phyloP scores from a whole-genome alignment of 1,140 invertebrate genomes.

The Callitettix versicolor region DNA sequence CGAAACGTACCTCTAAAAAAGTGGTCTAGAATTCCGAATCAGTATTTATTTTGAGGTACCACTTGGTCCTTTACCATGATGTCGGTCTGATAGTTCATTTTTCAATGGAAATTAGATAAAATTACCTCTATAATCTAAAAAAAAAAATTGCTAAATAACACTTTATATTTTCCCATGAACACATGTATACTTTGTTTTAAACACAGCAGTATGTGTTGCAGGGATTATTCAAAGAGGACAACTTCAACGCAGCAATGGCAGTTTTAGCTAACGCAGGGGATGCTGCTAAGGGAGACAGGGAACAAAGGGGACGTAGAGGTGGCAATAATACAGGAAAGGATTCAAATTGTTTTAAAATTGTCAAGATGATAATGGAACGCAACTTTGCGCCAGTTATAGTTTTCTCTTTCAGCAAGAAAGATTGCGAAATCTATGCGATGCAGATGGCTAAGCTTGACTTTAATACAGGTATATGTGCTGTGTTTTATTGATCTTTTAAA shows the following conservation, averaged over 20 bases:
- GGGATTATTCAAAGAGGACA: constrained; percentile 93
- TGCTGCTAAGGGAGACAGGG: constrained; percentile 60
- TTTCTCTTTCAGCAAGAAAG: constrained; percentile 98
- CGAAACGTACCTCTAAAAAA: no score
- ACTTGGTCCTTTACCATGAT: no score
- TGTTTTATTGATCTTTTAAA: no score
- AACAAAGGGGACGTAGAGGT: constrained; percentile 52
- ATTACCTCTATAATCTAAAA: no score
- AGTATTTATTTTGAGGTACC: no score
- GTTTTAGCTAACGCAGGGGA: constrained; percentile 66
- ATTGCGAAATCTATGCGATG: constrained; percentile 94
- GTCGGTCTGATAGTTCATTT: no score
- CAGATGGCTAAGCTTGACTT: constrained; percentile 96
- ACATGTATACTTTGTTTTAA: no score
- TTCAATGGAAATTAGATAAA: no score
- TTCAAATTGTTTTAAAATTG: constrained; percentile 91
- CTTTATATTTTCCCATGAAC: no score
- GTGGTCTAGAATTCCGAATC: no score
- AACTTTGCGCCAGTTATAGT: constrained; percentile 97
- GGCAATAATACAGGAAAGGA: constrained; percentile 50
- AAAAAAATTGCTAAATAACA: no score
- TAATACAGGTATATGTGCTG: constrained; percentile 76
- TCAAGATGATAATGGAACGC: constrained; percentile 98
- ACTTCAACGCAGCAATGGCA: constrained; percentile 93
- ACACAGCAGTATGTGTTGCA: no score